Evolutionary conservation across 2,888 invertebrate species (phyloP).

Genomic region (Acronicta aceris): DNA sequence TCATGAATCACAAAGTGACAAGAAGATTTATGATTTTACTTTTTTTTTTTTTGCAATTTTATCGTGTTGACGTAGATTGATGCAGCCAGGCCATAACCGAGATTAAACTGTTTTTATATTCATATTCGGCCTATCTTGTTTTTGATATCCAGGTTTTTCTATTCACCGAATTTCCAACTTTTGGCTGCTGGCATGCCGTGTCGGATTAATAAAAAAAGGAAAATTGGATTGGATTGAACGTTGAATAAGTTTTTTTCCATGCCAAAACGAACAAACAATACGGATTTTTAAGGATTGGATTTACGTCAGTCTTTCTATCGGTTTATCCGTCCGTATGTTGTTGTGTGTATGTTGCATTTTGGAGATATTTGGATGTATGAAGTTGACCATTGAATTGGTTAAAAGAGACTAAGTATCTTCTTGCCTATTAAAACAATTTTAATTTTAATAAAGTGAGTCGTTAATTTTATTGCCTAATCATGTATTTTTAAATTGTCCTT

Average conservation of each 20-base stretch:
- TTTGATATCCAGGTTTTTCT: slow-evolving; percentile 19
- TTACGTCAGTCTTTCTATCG: neutral
- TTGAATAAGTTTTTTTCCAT: slow-evolving; percentile 4
- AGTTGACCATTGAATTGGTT: neutral
- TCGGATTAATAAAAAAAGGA: too few species aligned
- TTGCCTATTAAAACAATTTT: too few species aligned
- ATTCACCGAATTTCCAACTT: slow-evolving; percentile 26
- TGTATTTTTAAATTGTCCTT: slow-evolving; percentile 12
- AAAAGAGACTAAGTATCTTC: too few species aligned
- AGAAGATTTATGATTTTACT: slow-evolving; percentile 46
- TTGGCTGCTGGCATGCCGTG: slow-evolving; percentile 2
- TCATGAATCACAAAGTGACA: slow-evolving; percentile 44
- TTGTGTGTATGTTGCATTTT: neutral
- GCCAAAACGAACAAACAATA: neutral
- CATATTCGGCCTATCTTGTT: slow-evolving; percentile 26
- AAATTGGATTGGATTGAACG: too few species aligned
- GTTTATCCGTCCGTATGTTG: neutral
- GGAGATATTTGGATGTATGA: neutral
- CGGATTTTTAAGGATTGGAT: slow-evolving; percentile 3
- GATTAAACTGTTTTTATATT: slow-evolving; percentile 42
- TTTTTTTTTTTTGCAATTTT: slow-evolving; percentile 50
- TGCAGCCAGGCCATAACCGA: slow-evolving; percentile 42
- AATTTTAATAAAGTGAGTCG: neutral
- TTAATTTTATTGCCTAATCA: neutral
- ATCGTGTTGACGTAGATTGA: slow-evolving; percentile 53